phyloP scores from a whole-genome alignment of 2,797 vertebrate genomes.

The Typhlichthys eigenmanni region DNA sequence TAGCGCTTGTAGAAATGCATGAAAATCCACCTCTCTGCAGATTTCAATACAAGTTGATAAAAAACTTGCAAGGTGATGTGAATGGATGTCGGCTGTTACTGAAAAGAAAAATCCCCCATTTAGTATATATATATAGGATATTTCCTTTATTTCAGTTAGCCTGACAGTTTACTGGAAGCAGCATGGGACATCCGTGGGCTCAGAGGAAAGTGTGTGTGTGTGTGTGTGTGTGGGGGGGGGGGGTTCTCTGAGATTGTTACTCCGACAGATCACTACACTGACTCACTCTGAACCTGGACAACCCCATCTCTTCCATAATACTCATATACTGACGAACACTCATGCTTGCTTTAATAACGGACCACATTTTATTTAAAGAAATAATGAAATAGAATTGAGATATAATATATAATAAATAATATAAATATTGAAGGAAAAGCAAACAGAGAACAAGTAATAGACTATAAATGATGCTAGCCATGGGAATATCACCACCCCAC shows the following conservation, averaged over 20 bases:
- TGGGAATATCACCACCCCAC: no score
- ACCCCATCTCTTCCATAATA: neutral
- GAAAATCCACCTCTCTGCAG: no score
- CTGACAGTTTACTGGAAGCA: conserved; percentile 58
- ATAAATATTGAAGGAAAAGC: no score
- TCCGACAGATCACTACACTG: conserved; percentile 2
- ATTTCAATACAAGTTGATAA: no score
- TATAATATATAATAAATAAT: neutral
- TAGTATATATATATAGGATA: no score
- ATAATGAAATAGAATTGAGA: neutral
- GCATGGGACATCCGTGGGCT: conserved; percentile 51
- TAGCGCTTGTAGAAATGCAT: no score
- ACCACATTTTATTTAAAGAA: neutral
- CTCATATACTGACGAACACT: neutral
- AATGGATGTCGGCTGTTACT: no score
- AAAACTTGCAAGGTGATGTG: no score
- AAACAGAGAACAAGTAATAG: no score
- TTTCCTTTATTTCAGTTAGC: neutral
- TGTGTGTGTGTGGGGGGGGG: neutral
- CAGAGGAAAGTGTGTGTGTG: conserved; percentile 50
- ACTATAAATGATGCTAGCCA: no score
- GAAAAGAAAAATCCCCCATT: no score
- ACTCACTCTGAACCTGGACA: neutral
- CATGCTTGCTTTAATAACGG: neutral
- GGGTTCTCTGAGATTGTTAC: neutral